A percentile compares a stretch with the other conserved stretches of the same genome.
These are phyloP conservation scores for Cheirogaleus medius DNA, from an alignment of 2,113 vertebrate species.

Conservation along the genomic window DNA sequence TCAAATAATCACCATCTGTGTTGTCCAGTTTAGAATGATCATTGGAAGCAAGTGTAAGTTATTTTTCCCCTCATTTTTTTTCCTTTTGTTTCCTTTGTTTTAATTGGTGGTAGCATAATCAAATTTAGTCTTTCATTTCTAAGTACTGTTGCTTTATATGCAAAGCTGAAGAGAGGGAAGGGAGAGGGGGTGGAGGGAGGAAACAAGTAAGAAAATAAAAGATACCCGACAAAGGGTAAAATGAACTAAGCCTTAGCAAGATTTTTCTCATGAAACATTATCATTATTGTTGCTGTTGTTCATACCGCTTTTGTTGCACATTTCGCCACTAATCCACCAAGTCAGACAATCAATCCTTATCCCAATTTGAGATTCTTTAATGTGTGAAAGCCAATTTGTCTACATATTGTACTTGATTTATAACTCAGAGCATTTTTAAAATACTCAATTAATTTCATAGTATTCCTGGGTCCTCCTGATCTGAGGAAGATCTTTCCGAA, in stretches of 20 bases:
- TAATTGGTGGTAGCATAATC: background rate
- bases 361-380: conserved; percentile 6
- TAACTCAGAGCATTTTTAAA: background rate
- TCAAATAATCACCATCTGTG: conserved; percentile 79
- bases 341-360: background rate
- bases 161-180: background rate
- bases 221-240: background rate
- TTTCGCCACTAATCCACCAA: background rate
- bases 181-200: background rate
- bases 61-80: background rate
- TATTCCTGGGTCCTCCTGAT: background rate
- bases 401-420: background rate
- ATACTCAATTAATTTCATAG: background rate
- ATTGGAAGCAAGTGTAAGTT: background rate
- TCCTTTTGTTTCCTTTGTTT: background rate
- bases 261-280: background rate
- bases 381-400: background rate
- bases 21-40: conserved; percentile 52
- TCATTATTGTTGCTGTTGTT: background rate
- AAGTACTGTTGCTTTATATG: background rate
- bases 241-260: background rate
- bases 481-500: background rate
- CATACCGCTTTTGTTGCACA: background rate
- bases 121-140: background rate
- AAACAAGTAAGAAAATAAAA: background rate